Evolutionary conservation across 2,113 vertebrate genomes (phyloP), one percentile per base, ranked within the genome.

Genomic region (Dromiciops gliroides): DNA sequence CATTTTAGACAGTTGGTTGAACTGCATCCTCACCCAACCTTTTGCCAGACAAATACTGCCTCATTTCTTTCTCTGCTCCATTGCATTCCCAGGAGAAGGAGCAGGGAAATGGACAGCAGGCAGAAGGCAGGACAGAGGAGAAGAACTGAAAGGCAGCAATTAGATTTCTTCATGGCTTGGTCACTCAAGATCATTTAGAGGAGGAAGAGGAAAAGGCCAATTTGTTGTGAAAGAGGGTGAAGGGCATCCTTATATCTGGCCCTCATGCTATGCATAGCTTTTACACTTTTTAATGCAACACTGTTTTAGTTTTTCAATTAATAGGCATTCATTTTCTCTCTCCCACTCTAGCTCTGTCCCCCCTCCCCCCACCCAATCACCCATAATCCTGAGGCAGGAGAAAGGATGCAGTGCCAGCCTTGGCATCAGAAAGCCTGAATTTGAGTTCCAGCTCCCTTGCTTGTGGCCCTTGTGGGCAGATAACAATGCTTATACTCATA

Each of bases 1-100:
- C 91, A 96, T 96, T 97, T 95, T 93, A 93, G 95, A 96, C 94
- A 94, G 96, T 95, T 91, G 48, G 60, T 48, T 91, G 91, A 95
- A 93, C 23, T 25, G 93, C 90, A 94, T 93, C 60, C 50, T 91
- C 48, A 92, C 50, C 89, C 92, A 97, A 50, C n/a, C 51, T 91
- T 92, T 90, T 88, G 92, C 93, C 89, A 92, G 88, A 94, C 60
- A 67, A 91, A 93, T 93, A 88, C 48, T 53, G 90, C 83, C 48
- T 96, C 47, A 50, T 28, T 92, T 8, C 44, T 91, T 49, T 48
- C 23, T 83, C 48, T 89, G 31, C 26, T 47, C 90, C 50, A 89
- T 5, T 4, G 88, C 49, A 67, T 89, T 2, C 60, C 28, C 37
- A 2, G n/a, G n/a, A n/a, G 67, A 83, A 83, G 51, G 51, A 44